phyloP scores from a whole-genome alignment of 1,140 invertebrate species.

The Fopius arisanus region DNA sequence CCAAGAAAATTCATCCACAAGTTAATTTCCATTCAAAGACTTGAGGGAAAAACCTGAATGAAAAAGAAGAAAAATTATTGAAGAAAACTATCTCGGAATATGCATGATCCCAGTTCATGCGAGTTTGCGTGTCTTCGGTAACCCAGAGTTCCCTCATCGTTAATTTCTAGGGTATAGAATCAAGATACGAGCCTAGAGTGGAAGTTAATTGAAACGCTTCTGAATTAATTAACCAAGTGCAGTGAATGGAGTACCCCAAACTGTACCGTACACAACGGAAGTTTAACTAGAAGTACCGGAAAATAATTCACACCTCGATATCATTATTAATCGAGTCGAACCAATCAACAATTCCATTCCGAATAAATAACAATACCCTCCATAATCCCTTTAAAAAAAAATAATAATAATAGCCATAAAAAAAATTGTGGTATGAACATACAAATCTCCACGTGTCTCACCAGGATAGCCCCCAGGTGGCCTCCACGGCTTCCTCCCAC shows the following conservation, averaged over 20 bases:
- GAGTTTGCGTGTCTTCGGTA: not conserved
- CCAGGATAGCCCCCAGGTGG: not conserved
- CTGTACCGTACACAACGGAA: not conserved
- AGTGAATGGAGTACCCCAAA: not conserved
- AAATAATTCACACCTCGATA: not conserved
- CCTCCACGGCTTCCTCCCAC: not conserved
- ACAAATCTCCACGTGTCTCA: not conserved
- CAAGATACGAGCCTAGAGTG: not conserved
- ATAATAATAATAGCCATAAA: too few species aligned
- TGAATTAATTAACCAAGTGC: slow-evolving; percentile 3
- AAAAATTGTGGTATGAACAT: too few species aligned
- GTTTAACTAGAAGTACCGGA: not conserved
- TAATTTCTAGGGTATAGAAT: not conserved
- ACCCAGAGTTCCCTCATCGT: not conserved
- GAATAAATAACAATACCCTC: not conserved
- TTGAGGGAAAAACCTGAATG: not conserved
- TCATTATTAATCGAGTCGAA: not conserved
- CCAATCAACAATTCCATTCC: not conserved
- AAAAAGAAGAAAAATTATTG: not conserved
- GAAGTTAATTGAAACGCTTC: slow-evolving; percentile 1
- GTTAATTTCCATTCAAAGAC: too few species aligned
- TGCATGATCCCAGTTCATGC: not conserved
- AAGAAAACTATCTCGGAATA: not conserved
- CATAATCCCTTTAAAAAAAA: not conserved
- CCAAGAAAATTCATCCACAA: too few species aligned